Base-by-base conservation (phyloP, 2,797 vertebrate species). In the Cryptoprocta ferox region DNA sequence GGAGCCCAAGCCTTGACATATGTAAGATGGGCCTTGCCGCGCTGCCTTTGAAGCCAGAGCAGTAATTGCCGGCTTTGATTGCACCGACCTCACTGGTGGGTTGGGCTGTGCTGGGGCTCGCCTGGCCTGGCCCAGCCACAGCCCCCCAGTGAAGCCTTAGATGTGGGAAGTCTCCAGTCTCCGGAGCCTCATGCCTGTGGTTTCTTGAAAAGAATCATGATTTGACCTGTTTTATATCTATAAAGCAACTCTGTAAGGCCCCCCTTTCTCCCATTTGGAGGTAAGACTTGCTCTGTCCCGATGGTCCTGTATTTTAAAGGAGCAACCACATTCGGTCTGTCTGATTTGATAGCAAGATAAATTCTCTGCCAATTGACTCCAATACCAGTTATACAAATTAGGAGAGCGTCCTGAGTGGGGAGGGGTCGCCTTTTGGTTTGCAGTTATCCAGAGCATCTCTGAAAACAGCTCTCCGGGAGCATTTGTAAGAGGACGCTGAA, bases 11-110 rank as follows among this genome's bases (percentile, higher is more conserved):
- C 97, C 97, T 98, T 96, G 97, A 96, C 98, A 97, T 97, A 96
- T 97, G 98, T 98, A 97, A 98, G 99, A 98, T 98, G 98, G 98
- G 98, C 99, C 99, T 98, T 96, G 98, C 98, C 97, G 98, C 18
- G 94, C 98, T 98, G 98, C 98, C 99, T 99, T 99, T 99, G 99
- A 99, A 99, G 99, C 98, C 98, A 96, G 98, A 98, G 98, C 98
- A 98, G 99, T 99, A 99, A 99, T 99, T 99, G 99, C 99, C 98
- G 98, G 97, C 99, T 99, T 99, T 99, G 99, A 99, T 99, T 99
- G 98, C 93, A 84, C 99, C 98, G 98, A 98, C 98, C 98, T 98
- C 98, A 91, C 98, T 98, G 98, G 98, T 98, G 98, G 99, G 99
- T 99, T 98, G 99, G 99, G 98, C 99, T 98, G 97, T 97, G 98